These are phyloP conservation scores for Axis porcinus DNA, from an alignment of 2,113 vertebrate species.

Conservation along the genomic window DNA sequence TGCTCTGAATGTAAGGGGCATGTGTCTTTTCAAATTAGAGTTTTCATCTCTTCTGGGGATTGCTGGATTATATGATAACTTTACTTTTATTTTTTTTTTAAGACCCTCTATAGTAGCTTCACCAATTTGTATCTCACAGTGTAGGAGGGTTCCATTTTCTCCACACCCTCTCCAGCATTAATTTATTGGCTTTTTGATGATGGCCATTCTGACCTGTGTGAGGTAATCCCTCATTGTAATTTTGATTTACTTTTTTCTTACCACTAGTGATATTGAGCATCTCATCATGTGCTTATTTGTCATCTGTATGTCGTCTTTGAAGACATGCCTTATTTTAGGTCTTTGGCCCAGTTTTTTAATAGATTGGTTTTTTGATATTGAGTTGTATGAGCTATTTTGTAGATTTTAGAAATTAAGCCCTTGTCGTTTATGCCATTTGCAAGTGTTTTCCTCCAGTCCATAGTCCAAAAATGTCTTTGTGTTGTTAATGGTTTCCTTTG, in stretches of 20 bases:
- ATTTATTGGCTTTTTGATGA: neutral
- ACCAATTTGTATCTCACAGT: neutral
- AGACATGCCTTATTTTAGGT: neutral
- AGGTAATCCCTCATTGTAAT: neutral
- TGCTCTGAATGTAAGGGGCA: neutral
- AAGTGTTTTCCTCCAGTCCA: neutral
- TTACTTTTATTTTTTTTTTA: neutral
- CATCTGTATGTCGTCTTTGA: neutral
- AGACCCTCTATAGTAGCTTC: neutral
- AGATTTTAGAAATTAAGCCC: neutral
- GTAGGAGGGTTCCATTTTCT: neutral
- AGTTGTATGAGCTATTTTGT: neutral
- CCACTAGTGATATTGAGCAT: neutral
- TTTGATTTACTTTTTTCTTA: neutral
- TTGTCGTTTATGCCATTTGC: fast-evolving
- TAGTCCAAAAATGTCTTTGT: neutral
- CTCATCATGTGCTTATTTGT: neutral
- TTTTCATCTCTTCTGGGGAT: neutral
- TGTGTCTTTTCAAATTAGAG: neutral
- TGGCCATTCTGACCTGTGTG: neutral
- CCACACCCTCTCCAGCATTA: neutral
- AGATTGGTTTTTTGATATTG: neutral
- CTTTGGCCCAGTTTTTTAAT: neutral
- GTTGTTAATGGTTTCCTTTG: neutral
- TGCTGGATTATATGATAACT: neutral